Evolutionary conservation across 2,113 vertebrate genomes (phyloP).

Genomic region (Motacilla tschutschensis): DNA sequence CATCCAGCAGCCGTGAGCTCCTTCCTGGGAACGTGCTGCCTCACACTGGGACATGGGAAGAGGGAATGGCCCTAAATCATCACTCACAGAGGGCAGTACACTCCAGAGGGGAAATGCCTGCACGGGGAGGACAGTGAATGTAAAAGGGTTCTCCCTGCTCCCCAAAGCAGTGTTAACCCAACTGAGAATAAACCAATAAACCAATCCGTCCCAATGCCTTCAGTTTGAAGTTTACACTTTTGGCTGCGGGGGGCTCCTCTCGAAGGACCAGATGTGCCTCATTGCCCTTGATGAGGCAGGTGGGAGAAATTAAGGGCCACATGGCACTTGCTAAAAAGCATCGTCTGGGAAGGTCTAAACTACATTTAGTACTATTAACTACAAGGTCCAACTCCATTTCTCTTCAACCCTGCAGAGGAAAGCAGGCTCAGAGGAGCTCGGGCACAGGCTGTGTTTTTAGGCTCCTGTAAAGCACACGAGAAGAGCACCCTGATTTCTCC

Average conservation of each 20-base stretch:
- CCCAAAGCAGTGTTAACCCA: accelerated
- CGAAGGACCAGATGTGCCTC: not conserved
- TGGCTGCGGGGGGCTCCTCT: not conserved
- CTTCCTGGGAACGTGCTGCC: not conserved
- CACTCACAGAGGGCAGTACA: accelerated
- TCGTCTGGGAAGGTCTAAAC: not conserved
- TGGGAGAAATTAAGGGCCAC: not conserved
- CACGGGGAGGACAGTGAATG: not conserved
- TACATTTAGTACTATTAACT: not conserved
- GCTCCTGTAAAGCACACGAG: accelerated
- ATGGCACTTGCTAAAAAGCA: not conserved
- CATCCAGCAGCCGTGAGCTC: not conserved
- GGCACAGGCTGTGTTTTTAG: too few species aligned
- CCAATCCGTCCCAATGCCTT: not conserved
- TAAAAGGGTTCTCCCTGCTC: accelerated
- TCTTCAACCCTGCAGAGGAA: accelerated
- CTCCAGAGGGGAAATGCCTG: accelerated
- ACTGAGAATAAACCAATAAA: accelerated
- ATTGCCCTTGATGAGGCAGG: not conserved
- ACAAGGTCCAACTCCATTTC: accelerated
- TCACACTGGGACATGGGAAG: accelerated
- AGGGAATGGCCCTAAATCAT: not conserved
- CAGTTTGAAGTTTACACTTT: not conserved
- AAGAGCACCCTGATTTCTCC: accelerated
- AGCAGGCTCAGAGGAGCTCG: not conserved